These are phyloP conservation scores for Apis dorsata DNA, from an alignment of 1,140 invertebrate genomes.

Conservation along the genomic window DNA sequence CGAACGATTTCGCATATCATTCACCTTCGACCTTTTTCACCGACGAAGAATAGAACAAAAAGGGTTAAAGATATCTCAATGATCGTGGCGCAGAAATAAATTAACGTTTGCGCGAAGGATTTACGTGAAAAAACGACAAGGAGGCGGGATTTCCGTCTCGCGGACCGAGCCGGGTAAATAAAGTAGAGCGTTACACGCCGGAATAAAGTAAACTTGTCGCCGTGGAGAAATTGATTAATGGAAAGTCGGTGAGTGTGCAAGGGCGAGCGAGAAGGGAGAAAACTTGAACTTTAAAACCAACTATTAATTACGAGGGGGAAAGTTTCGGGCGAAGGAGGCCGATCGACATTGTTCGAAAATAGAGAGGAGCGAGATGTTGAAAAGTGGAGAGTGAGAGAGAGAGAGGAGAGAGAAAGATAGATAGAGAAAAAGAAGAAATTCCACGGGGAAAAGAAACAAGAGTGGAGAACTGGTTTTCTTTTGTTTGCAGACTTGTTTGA, in stretches of 20 bases:
- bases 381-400: too few relatives aligned
- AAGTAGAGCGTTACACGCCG: conserved; percentile 16
- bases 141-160: neutral
- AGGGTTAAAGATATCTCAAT: neutral
- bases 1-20: neutral
- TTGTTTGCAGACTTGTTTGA: neutral
- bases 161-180: conserved; percentile 18
- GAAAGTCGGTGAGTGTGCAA: neutral
- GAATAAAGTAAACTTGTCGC: conserved; percentile 47
- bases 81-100: conserved; percentile 24
- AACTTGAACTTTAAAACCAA: conserved; percentile 33
- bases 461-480: neutral
- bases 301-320: conserved; percentile 39
- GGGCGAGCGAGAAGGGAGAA: neutral
- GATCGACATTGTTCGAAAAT: neutral
- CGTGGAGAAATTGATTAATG: conserved; percentile 39
- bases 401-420: too few relatives aligned
- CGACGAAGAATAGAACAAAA: neutral
- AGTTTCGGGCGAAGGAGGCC: neutral
- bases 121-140: conserved; percentile 26
- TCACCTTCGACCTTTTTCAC: neutral
- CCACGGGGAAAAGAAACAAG: neutral
- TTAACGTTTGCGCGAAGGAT: conserved; percentile 8
- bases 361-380: neutral
- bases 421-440: neutral